Percentiles rank a stretch among this genome's conserved stretches.
Evolutionary conservation across 1,140 invertebrate species (phyloP).

Genomic region (Caerostris extrusa): DNA sequence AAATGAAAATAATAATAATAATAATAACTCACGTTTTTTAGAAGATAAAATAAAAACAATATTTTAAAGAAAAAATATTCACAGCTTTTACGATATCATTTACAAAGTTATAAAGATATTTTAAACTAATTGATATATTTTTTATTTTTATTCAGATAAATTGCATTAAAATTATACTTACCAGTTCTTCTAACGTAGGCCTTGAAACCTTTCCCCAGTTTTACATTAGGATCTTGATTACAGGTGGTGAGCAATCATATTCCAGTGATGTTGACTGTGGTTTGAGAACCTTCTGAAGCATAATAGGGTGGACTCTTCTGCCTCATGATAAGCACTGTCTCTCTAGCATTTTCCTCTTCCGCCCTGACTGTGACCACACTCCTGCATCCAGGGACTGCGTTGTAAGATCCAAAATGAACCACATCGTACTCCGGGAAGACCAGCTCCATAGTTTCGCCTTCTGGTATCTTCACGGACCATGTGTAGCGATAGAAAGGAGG

Average conservation of each 20-base stretch:
- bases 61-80: too few species aligned
- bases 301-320: constrained; percentile 79
- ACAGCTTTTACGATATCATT: too few species aligned
- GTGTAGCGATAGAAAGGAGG: constrained; percentile 78
- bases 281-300: constrained; percentile 78
- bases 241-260: constrained; percentile 79
- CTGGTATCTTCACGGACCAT: constrained; percentile 78
- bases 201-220: constrained; percentile 78
- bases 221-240: constrained; percentile 77
- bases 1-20: too few species aligned
- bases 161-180: constrained; percentile 9
- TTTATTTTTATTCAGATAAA: too few species aligned
- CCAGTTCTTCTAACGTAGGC: constrained; percentile 78
- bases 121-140: too few species aligned
- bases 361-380: constrained; percentile 75
- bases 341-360: constrained; percentile 66
- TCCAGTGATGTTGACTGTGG: constrained; percentile 76
- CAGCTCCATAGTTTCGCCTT: constrained; percentile 78
- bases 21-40: too few species aligned
- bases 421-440: constrained; percentile 79
- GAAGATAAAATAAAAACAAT: too few species aligned
- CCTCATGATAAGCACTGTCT: constrained; percentile 77
- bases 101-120: too few species aligned
- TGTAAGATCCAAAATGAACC: constrained; percentile 79
- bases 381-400: constrained; percentile 78